Evolutionary conservation across 1,140 invertebrate species (phyloP), one percentile per base, ranked within the genome.

Genomic region (Pogonus chalceus): DNA sequence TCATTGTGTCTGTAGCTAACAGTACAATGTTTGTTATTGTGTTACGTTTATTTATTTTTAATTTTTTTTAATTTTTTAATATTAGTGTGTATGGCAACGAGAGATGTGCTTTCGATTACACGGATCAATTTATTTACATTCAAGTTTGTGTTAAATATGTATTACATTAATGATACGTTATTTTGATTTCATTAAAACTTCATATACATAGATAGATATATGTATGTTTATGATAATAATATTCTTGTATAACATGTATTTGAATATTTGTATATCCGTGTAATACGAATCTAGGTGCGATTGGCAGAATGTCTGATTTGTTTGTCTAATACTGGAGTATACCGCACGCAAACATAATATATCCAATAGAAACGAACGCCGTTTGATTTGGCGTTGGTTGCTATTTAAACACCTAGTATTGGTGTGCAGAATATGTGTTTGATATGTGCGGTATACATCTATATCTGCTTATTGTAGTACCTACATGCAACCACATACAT

Each of bases 1-100:
- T 68, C 66, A 69, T 64, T 68, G 67, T 49, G 3, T 65, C 64
- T 62, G 67, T 70, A 70, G 67, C 63, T 66, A 66, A 65, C 48
- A 64, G 56, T 62, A 59, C 51, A 59, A 57, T 61, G 58, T 67
- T 65, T 66, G 57, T 66, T 65, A 56, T 59, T 62, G 56, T 62
- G 59, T 62, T 57, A 54, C 22, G 21, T 58, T 35, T 58, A 35
- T 53, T 56, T 56, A 56, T 57, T 51, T 55, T 52, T 63, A 58
- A 62, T 61, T 63, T 59, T 53, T 48, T 49, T 56, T 59, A 63
- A 49, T 49, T 49, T 20, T 49, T 49, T 7, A 23, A 12, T 49
- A 16, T 7, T 49, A 2, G 47, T 22, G 22, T 49, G 22, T 49
- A 21, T 18, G 47, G 4, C 20, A 20, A 16, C n/a, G n/a, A n/a